phyloP scores from a whole-genome alignment of 2,888 invertebrate genomes.

The Pandemis cinnamomeana region DNA sequence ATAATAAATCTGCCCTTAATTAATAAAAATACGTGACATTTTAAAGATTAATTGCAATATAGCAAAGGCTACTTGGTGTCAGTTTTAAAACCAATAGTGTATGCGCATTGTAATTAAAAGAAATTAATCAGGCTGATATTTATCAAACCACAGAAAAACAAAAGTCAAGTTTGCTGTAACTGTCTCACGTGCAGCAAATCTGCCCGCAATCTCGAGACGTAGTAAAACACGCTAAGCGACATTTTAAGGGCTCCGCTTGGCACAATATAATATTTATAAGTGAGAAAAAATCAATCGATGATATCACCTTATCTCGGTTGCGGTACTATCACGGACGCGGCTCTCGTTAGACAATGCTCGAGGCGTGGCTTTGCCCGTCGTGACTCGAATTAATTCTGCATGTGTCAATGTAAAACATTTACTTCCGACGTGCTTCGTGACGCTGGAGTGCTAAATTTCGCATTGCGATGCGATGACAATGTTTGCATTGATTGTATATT shows the following conservation, averaged over 20 bases:
- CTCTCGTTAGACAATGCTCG: constrained; percentile 71
- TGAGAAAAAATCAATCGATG: constrained; percentile 31
- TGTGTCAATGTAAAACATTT: constrained; percentile 71
- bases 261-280: constrained; percentile 22
- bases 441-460: constrained; percentile 57
- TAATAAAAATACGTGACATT: constrained; percentile 18
- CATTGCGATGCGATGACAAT: constrained; percentile 41
- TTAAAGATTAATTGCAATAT: constrained; percentile 12
- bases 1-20: constrained; percentile 11
- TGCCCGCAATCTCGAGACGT: constrained; percentile 21
- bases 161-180: constrained; percentile 8
- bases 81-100: constrained; percentile 20
- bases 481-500: constrained; percentile 40
- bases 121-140: constrained; percentile 16
- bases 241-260: constrained; percentile 27
- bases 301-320: constrained; percentile 39
- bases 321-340: constrained; percentile 42
- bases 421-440: constrained; percentile 66
- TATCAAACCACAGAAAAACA: constrained; percentile 19
- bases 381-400: constrained; percentile 76
- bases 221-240: constrained; percentile 21
- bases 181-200: constrained; percentile 29
- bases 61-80: constrained; percentile 17
- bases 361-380: constrained; percentile 73
- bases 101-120: constrained; percentile 17